Base-by-base conservation (phyloP, 2,888 invertebrate species). In the Tetrapedia diversipes region DNA sequence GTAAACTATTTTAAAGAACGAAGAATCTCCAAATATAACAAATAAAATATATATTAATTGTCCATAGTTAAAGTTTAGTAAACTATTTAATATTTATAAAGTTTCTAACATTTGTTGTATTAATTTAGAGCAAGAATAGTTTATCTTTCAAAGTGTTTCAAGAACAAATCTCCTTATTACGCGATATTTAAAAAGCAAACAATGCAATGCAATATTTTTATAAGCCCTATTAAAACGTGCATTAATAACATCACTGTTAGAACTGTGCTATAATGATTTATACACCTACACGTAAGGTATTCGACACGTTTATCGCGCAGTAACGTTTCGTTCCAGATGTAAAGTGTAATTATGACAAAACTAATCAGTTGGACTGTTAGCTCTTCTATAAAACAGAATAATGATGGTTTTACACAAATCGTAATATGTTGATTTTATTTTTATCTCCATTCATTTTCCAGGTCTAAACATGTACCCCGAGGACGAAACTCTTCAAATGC, bases 401-500 rank as follows among this genome's bases (percentile, higher is more conserved):
- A n/a, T n/a, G n/a, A n/a, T n/a, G n/a, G n/a, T n/a, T n/a, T n/a
- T n/a, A n/a, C n/a, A n/a, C n/a, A n/a, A n/a, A n/a, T n/a, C n/a
- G n/a, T n/a, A n/a, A n/a, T n/a, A n/a, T n/a, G n/a, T n/a, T n/a
- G n/a, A n/a, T n/a, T n/a, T n/a, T n/a, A 37, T 37, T 37, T 6
- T 8, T 37, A 10, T 16, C 8, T 4, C 10, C 1, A n/a, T 32
- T 16, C 10, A 51, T 22, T 27, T 60, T 60, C 27, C 54, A 65
- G 64, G 27, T 3, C 39, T 0, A 6, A 74, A 10, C 41, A 87
- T 87, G 87, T 79, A 82, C 11, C 29, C 61, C 6, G 80, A 83
- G 10, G 84, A 86, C 2, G 80, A 85, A 11, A 10, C 16, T 0
- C 11, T 79, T 29, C 66, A 86, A 22, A 79, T 84, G 80, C 69